Evolutionary conservation across 2,888 invertebrate species (phyloP), one percentile per base, ranked within the genome.

Genomic region (Drosophila barbarae): DNA sequence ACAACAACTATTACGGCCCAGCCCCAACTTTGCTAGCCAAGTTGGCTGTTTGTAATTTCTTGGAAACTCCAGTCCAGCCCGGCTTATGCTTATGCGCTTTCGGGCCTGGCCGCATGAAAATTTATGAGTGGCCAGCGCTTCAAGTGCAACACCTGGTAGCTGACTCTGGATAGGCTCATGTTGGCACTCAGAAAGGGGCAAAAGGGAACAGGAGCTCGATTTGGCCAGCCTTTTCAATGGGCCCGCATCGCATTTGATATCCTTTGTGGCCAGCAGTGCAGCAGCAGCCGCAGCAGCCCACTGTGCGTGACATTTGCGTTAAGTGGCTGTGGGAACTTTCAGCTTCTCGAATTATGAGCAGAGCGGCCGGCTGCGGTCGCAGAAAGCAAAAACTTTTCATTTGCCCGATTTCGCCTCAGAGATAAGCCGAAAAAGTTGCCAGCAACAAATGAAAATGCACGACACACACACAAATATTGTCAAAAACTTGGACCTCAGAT

Each of bases 1-100:
- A 86, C 86, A 84, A 82, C 86, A 84, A 86, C 84, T 82, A 84
- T 86, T 86, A 84, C 84, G 76, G 59, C 59, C 59, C 69, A 73
- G 36, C 63, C 49, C 71, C 39, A 50, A 15, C 30, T 6, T 26
- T 12, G 32, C 52, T 41, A 21, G 56, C 26, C 42, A 36, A 44
- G 10, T 79, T 79, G 74, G 68, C 74, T 67, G 76, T 78, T 80
- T 84, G 80, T 84, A 79, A 84, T 85, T 86, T 87, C 87, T 85
- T 77, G 84, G 84, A 85, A 85, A 85, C 85, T 80, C 80, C 72
- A 72, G 78, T 75, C 15, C 18, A 2, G 13, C 9, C 30, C 7
- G 32, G 32, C 46, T 21, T 32, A 21, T 8, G 46, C 46, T 86
- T 85, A 76, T 84, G 74, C 80, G 71, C 71, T 63, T 70, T 70